Base-by-base conservation (phyloP, 2,113 vertebrate genomes). In the Chamaea fasciata region DNA sequence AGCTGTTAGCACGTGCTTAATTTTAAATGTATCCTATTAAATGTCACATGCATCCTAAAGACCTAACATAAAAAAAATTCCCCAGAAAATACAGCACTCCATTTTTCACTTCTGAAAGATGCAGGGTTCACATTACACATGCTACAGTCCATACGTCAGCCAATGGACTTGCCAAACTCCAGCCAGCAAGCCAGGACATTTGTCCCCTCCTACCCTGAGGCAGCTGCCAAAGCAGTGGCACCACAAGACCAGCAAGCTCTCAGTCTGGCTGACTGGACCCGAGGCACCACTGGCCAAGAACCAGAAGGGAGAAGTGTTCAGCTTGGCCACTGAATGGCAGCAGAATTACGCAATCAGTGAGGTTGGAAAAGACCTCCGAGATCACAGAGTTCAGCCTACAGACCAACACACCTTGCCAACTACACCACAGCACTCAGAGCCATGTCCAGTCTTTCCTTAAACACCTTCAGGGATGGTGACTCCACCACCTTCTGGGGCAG, bases 121-220 rank as follows among this genome's bases (percentile, higher is more conserved):
- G 0, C 30, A 35, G 19, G 26, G 33, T 35, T 89, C 2, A 0
- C 21, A 11, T 62, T 60, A 65, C 46, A 56, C 31, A 41, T 0
- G 0, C 52, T 74, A 55, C 0, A 8, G 42, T 55, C 73, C 41
- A 8, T 17, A 59, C 1, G 0, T 52, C 69, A 90, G 50, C 4
- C 28, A n/a, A 35, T 4, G 60, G 69, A 60, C 30, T 50, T 37
- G 46, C 20, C 64, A 60, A 52, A 59, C 68, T 47, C 39, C 44
- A 52, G 35, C 8, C 9, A 30, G 39, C 30, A 67, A 81, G 60
- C 23, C 18, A 20, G 63, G 71, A 65, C 60, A 14, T 47, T 44
- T 56, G 27, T 63, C 11, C 35, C 46, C 50, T 89, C 50, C 55
- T 8, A 30, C 1, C 13, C 69, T 2, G 7, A 77, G 20, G 68